phyloP scores from a whole-genome alignment of 2,113 vertebrate genomes.

The Tapirus terrestris region DNA sequence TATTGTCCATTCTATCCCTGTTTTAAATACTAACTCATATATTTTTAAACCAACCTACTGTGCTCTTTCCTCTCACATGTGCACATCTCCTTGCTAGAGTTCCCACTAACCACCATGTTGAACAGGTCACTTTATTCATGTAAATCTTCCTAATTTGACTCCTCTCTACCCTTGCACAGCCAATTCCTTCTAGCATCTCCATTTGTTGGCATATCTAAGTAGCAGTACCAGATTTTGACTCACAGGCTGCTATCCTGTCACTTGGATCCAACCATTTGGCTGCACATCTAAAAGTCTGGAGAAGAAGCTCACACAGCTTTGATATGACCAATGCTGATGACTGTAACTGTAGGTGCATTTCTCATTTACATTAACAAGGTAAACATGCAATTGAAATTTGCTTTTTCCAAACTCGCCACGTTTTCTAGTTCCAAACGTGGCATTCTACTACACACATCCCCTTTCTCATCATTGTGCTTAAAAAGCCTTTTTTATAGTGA shows the following conservation, averaged over 20 bases:
- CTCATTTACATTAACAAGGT: background rate
- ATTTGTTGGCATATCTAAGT: background rate
- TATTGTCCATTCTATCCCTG: background rate
- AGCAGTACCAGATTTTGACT: background rate
- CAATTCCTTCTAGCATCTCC: background rate
- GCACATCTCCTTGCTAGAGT: no score
- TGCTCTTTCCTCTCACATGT: background rate
- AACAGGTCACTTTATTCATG: background rate
- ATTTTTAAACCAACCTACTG: background rate
- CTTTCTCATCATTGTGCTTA: background rate
- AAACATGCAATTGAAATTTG: background rate
- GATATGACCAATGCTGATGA: background rate
- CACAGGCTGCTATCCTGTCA: background rate
- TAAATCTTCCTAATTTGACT: background rate
- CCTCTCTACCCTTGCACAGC: background rate
- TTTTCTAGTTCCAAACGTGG: background rate
- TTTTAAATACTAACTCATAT: background rate
- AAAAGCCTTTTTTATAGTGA: background rate
- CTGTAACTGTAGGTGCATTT: background rate
- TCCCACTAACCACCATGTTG: no score
- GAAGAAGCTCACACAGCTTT: background rate
- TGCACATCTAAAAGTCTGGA: background rate
- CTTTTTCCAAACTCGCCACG: background rate
- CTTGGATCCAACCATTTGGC: background rate
- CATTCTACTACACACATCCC: rapidly evolving